These are phyloP conservation scores for Paramisgurnus dabryanus DNA, from an alignment of 2,113 vertebrate species.

Conservation along the genomic window DNA sequence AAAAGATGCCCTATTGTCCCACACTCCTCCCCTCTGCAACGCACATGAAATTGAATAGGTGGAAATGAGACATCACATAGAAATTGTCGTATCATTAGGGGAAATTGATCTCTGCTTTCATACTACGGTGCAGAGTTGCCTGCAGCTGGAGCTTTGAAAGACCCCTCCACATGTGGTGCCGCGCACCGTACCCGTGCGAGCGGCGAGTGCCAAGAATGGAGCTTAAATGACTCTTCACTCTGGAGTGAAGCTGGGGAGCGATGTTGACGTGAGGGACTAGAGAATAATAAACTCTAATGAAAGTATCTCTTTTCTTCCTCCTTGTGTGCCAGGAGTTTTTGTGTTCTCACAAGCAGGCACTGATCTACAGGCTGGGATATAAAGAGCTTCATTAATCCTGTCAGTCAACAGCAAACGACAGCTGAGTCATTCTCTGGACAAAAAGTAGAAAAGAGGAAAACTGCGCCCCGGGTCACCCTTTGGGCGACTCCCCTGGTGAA, in stretches of 20 bases:
- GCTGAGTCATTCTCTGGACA: constrained; percentile 44
- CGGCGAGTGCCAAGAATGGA: constrained; percentile 47
- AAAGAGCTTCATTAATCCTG: constrained; percentile 56
- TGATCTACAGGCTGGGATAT: constrained; percentile 53
- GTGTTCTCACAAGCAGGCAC: constrained; percentile 60
- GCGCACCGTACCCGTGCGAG: constrained; percentile 14
- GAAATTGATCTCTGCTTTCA: constrained; percentile 51
- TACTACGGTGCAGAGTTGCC: constrained; percentile 36
- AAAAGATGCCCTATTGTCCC: not conserved
- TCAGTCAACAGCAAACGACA: constrained; percentile 56
- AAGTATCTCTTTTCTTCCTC: constrained; percentile 51
- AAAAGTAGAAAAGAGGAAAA: constrained; percentile 34
- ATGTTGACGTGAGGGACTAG: constrained; percentile 47
- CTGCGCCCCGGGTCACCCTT: constrained; percentile 37
- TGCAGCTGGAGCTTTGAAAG: constrained; percentile 59
- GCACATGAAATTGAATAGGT: constrained; percentile 48
- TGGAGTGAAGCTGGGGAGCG: constrained; percentile 36
- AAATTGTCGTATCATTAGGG: constrained; percentile 48
- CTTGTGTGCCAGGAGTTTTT: constrained; percentile 54
- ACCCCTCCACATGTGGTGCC: constrained; percentile 18
- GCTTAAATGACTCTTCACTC: constrained; percentile 53
- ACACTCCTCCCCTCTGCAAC: constrained; percentile 8
- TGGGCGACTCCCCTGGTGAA: constrained; percentile 44
- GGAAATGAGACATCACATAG: constrained; percentile 52
- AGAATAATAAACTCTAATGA: constrained; percentile 61